phyloP scores from a whole-genome alignment of 2,888 invertebrate species.

The Brachynemurus nebulosus region DNA sequence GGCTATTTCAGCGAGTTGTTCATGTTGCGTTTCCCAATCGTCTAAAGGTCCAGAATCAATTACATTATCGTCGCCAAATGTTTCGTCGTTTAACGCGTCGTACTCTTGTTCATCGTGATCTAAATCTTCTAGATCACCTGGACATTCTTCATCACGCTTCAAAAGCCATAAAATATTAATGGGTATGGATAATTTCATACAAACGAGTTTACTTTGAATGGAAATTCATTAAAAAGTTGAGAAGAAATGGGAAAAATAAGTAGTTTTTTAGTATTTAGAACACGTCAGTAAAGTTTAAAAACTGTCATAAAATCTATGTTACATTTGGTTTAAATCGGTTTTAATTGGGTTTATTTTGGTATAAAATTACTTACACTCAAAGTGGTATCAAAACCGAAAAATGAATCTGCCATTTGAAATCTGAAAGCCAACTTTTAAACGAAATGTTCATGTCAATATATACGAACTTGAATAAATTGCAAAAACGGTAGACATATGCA shows the following conservation, averaged over 20 bases:
- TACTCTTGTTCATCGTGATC: slow-evolving; percentile 67
- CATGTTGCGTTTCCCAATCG: slow-evolving; percentile 63
- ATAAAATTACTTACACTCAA: slow-evolving; percentile 50
- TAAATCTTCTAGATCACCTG: slow-evolving; percentile 39
- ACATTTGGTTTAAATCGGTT: not conserved
- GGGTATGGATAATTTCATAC: slow-evolving; percentile 26
- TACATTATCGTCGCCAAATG: slow-evolving; percentile 63
- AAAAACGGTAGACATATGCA: slow-evolving; percentile 6
- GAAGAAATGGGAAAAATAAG: not conserved
- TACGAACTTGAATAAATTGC: not conserved
- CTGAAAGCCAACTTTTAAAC: slow-evolving; percentile 17
- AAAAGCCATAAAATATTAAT: slow-evolving; percentile 24
- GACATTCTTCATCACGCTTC: slow-evolving; percentile 47
- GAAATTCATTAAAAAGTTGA: slow-evolving; percentile 14
- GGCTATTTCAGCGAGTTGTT: slow-evolving; percentile 48
- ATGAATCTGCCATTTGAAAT: slow-evolving; percentile 68
- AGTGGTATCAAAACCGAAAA: slow-evolving; percentile 72
- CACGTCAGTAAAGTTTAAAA: not conserved
- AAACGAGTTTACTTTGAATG: slow-evolving; percentile 17
- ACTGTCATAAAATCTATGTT: slow-evolving; percentile 1
- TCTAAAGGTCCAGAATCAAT: slow-evolving; percentile 32
- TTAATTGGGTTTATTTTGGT: no score
- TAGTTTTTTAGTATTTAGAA: slow-evolving; percentile 1
- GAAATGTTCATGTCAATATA: slow-evolving; percentile 5
- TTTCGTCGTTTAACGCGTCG: slow-evolving; percentile 85